A percentile compares a stretch with the other conserved stretches of the same genome.
Conservation (phyloP, 2,113 vertebrate species). For the Morone chrysops region DNA sequence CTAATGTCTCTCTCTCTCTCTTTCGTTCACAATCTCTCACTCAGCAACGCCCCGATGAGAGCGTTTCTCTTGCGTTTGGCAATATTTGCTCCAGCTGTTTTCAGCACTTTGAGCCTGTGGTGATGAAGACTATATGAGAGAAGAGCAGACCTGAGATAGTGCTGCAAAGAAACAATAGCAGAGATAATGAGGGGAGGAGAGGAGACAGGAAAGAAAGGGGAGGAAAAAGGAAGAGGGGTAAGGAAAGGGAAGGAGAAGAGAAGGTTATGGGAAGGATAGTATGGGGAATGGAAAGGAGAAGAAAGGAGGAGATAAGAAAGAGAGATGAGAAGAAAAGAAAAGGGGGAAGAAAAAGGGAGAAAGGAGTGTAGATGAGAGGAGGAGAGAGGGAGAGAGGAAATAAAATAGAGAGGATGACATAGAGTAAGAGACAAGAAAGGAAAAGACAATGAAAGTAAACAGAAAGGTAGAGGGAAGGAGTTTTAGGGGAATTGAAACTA, state of each 20-base stretch:
- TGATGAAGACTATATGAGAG: slow-evolving; percentile 28
- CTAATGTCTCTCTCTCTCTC: slow-evolving; percentile 30
- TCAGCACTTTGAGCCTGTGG: slow-evolving; percentile 35
- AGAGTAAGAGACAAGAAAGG: not conserved
- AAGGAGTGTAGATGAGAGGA: not conserved
- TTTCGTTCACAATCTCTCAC: slow-evolving; percentile 19
- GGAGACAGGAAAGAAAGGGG: not conserved
- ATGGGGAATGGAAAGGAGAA: not conserved
- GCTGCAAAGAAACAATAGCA: slow-evolving; percentile 33
- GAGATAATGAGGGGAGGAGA: slow-evolving; percentile 29
- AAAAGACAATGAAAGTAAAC: too few relatives aligned
- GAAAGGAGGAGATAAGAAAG: not conserved
- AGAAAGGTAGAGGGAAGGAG: not conserved
- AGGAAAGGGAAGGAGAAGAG: not conserved
- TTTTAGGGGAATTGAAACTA: not conserved
- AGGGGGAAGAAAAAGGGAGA: not conserved
- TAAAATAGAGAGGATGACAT: not conserved
- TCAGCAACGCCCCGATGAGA: slow-evolving; percentile 45
- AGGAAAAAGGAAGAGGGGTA: not conserved
- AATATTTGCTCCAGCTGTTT: slow-evolving; percentile 69
- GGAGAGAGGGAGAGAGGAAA: not conserved
- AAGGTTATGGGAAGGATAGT: not conserved
- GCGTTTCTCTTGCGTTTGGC: slow-evolving; percentile 44
- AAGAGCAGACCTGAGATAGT: slow-evolving; percentile 19
- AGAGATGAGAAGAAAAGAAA: too few relatives aligned